Conservation (phyloP, 2,797 vertebrate genomes). For the Mus minutoides region DNA sequence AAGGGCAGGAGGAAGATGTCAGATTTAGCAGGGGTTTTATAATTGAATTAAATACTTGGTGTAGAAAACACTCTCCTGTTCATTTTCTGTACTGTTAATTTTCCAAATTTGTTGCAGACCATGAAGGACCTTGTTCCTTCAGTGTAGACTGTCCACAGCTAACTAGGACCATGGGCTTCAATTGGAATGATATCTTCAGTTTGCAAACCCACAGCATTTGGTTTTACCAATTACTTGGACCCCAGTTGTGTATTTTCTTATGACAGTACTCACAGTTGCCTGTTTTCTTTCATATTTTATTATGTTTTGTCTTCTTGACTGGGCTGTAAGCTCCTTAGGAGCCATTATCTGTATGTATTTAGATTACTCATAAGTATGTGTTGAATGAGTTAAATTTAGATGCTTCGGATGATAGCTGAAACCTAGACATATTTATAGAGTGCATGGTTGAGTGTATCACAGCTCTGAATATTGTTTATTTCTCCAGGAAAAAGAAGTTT, state of each 20-base stretch:
- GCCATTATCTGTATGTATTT: conserved; percentile 67
- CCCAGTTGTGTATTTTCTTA: conserved; percentile 55
- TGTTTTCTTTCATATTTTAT: conserved; percentile 67
- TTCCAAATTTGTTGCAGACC: background rate
- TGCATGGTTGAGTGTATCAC: conserved; percentile 63
- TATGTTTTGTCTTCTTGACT: conserved; percentile 64
- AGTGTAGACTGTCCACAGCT: background rate
- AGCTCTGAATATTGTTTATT: conserved; percentile 72
- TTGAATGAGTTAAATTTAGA: conserved; percentile 79
- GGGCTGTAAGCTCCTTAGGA: conserved; percentile 61
- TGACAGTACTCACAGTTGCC: conserved; percentile 4
- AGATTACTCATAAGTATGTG: conserved; percentile 74
- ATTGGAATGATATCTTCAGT: conserved; percentile 31
- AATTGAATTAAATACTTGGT: conserved; percentile 54
- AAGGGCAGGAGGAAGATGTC: conserved; percentile 1
- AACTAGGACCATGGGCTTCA: background rate
- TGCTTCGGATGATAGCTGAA: conserved; percentile 65
- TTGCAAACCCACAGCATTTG: conserved; percentile 19
- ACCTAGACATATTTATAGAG: conserved; percentile 76
- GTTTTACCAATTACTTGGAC: conserved; percentile 24
- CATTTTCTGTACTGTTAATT: background rate
- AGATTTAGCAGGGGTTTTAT: conserved; percentile 41
- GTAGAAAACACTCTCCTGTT: conserved; percentile 16
- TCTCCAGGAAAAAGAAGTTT: conserved; percentile 70
- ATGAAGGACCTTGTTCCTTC: background rate